Base-by-base conservation (phyloP, 1,140 invertebrate species). In the Brachionus rubens region DNA sequence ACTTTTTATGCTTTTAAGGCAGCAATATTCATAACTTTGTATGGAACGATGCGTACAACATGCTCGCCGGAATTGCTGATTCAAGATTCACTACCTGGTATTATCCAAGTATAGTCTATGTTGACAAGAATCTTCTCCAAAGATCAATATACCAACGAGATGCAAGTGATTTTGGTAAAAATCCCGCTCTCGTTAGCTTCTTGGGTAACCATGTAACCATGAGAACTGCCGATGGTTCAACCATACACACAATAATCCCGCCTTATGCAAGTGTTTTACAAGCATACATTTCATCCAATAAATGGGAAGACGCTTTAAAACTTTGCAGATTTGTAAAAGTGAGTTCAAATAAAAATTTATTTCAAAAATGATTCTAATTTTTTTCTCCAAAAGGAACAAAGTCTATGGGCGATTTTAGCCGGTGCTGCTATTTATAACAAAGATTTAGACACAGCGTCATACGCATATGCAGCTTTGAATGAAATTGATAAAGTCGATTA, bases 381-480 rank as follows among this genome's bases (percentile, higher is more conserved):
- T 47, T 14, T 56, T 19, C 62, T 24, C 79, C 77, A 81, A 1
- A 77, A 88, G 88, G 91, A 93, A 80, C 90, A 91, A 78, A 89
- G 88, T 40, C 82, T 96, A 16, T 97, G 94, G 94, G 91, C 92
- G 0, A 92, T 91, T 80, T 86, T 96, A 77, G 94, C 93, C 2
- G 91, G 91, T 0, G 87, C 95, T 83, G 90, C 93, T 12, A 90
- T 90, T 56, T 89, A 91, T 78, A 88, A 88, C 50, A 90, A 89
- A 81, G 88, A 93, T 79, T 83, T 96, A 24, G 87, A 89, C 46
- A 90, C 92, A 30, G 93, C 93, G 1, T 93, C 96, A 87, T 90
- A 95, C 81, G 91, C 92, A 9, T 98, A 94, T 85, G 91, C 92
- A n/a, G 90, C 92, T 24, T 91, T 97, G 72, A 89, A 90, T 77